Conservation (phyloP, 2,797 vertebrate genomes). For the Phoeniculus purpureus region DNA sequence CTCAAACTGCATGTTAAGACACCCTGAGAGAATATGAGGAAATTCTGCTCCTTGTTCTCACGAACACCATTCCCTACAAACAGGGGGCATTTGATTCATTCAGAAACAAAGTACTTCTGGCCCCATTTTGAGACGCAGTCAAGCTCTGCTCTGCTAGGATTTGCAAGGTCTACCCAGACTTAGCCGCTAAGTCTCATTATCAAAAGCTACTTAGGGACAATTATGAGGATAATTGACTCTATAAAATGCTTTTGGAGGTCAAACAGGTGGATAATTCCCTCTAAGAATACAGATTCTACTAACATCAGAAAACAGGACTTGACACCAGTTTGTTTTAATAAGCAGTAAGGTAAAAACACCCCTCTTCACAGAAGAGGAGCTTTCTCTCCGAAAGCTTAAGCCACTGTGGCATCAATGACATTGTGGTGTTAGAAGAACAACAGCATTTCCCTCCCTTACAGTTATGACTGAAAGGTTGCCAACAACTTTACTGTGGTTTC, state of each 20-base stretch:
- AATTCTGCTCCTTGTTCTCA: neutral
- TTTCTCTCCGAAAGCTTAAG: neutral
- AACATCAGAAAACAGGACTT: neutral
- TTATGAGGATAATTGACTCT: neutral
- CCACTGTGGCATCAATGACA: neutral
- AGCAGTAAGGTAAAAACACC: neutral
- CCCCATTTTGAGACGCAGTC: neutral
- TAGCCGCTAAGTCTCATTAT: neutral
- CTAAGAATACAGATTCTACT: neutral
- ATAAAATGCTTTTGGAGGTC: neutral
- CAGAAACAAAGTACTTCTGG: neutral
- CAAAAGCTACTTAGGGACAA: neutral
- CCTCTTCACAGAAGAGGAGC: neutral
- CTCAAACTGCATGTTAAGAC: neutral
- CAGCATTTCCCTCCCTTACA: neutral
- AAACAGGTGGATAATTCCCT: neutral
- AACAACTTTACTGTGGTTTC: neutral
- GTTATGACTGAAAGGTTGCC: neutral
- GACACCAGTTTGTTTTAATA: neutral
- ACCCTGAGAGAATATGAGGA: rapidly evolving
- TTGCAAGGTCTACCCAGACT: neutral
- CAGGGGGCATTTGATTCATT: neutral
- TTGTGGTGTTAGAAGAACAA: neutral
- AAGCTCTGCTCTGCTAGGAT: neutral
- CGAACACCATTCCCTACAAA: neutral